Evolutionary conservation across 2,113 vertebrate species (phyloP).

Genomic region (Ciconia boyciana): DNA sequence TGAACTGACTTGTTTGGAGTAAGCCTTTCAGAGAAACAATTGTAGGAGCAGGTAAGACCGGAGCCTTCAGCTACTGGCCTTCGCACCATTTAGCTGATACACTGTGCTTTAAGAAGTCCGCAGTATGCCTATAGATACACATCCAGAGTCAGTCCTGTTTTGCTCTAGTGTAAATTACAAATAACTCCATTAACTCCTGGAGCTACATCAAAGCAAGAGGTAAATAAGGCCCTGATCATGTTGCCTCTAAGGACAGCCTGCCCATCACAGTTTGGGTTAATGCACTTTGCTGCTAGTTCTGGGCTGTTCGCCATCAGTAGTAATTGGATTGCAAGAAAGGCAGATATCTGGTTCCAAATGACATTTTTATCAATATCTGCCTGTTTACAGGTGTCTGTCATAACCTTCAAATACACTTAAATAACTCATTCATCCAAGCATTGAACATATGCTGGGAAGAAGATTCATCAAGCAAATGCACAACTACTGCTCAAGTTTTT

Average conservation of each 20-base stretch:
- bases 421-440: slow-evolving; percentile 42
- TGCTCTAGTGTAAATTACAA: not conserved
- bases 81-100: not conserved
- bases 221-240: not conserved
- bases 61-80: not conserved
- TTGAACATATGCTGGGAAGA: not conserved
- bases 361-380: slow-evolving; percentile 66
- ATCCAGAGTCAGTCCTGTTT: not conserved
- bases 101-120: not conserved
- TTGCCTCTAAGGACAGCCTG: not conserved
- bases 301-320: slow-evolving; percentile 42
- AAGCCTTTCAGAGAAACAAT: not conserved
- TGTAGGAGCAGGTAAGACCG: not conserved
- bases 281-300: slow-evolving; percentile 21
- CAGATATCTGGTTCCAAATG: slow-evolving; percentile 20
- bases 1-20: not conserved
- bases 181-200: not conserved
- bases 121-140: not conserved
- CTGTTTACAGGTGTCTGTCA: slow-evolving; percentile 69
- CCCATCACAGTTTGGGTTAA: not conserved
- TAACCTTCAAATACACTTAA: slow-evolving; percentile 66
- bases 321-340: slow-evolving; percentile 56
- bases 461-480: slow-evolving; percentile 28
- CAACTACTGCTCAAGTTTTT: not conserved
- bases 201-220: not conserved